Evolutionary conservation across 2,888 invertebrate species (phyloP).

Genomic region (Osmoderma eremita): DNA sequence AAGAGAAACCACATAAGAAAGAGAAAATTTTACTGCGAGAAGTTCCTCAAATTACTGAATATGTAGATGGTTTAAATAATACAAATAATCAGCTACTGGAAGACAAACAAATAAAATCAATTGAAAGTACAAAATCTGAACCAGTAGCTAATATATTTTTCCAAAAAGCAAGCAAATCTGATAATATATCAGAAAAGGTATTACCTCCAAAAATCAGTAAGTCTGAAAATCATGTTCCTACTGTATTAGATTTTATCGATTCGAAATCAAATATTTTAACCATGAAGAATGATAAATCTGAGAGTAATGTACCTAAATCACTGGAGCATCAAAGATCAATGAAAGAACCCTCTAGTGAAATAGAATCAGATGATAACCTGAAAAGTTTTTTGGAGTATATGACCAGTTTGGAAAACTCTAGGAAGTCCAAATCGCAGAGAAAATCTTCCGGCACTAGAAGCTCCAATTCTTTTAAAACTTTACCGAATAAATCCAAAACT

Average conservation of each 20-base stretch:
- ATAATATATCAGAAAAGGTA: not conserved
- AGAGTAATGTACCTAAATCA: conserved; percentile 8
- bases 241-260: conserved; percentile 4
- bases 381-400: conserved; percentile 38
- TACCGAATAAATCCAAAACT: conserved; percentile 28
- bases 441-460: conserved; percentile 4
- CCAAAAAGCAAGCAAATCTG: not conserved
- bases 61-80: not conserved
- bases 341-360: not conserved
- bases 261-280: not conserved
- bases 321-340: not conserved
- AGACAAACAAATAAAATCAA: not conserved
- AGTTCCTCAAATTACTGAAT: conserved; percentile 21
- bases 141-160: not conserved
- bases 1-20: not conserved
- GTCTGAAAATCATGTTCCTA: conserved; percentile 12
- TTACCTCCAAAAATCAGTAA: conserved; percentile 1
- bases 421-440: conserved; percentile 18
- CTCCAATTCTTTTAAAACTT: conserved; percentile 39
- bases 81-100: not conserved
- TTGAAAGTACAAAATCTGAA: not conserved
- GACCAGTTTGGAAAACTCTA: conserved; percentile 27
- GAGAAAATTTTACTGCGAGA: conserved; percentile 16
- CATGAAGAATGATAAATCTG: not conserved
- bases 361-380: conserved; percentile 28